Percentiles rank a stretch among this genome's conserved stretches.
Evolutionary conservation across 2,797 vertebrate genomes (phyloP).

Genomic region (Acanthopagrus latus): DNA sequence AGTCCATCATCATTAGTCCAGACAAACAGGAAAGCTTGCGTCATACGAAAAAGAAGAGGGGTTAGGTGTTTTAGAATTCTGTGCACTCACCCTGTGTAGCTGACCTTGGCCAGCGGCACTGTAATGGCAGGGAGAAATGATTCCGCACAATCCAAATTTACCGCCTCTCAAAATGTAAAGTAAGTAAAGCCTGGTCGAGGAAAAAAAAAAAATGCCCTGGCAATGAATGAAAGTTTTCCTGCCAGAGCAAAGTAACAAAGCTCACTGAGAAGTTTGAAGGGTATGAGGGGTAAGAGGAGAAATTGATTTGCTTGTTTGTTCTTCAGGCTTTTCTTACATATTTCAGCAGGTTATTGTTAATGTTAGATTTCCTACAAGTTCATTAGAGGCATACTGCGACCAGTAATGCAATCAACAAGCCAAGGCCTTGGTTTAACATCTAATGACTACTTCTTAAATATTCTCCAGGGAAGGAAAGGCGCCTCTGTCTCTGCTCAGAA

Average conservation of each 20-base stretch:
- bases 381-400: conserved; percentile 35
- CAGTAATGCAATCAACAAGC: conserved; percentile 14
- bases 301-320: conserved; percentile 49
- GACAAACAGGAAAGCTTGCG: conserved; percentile 28
- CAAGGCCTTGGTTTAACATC: neutral
- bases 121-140: conserved; percentile 47
- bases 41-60: conserved; percentile 30
- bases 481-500: neutral
- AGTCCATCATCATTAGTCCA: conserved; percentile 62
- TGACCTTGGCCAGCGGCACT: conserved; percentile 48
- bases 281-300: conserved; percentile 29
- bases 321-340: conserved; percentile 23
- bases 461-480: neutral
- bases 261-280: conserved; percentile 45
- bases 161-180: conserved; percentile 47
- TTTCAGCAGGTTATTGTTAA: conserved; percentile 41
- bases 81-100: conserved; percentile 10
- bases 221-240: conserved; percentile 51
- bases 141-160: conserved; percentile 40
- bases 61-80: conserved; percentile 15
- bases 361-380: conserved; percentile 42
- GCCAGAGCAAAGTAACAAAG: conserved; percentile 58
- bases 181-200: conserved; percentile 36
- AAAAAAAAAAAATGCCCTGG: conserved; percentile 33
- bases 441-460: neutral